A percentile compares a stretch with the other conserved stretches of the same genome.
Evolutionary conservation across 2,797 vertebrate genomes (phyloP).

Genomic region (Characodon lateralis): DNA sequence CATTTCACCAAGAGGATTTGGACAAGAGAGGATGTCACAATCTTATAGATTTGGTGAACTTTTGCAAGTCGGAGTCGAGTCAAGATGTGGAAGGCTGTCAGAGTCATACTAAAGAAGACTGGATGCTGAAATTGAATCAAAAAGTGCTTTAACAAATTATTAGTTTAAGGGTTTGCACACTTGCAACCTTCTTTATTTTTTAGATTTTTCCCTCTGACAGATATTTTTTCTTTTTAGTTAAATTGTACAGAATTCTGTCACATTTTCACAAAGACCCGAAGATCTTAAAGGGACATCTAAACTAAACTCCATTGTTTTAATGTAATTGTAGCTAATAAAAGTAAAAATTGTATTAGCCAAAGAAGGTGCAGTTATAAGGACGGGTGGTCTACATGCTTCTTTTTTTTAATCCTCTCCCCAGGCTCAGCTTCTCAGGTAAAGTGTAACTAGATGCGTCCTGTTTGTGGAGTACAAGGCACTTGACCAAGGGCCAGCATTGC

Average conservation of each 20-base stretch:
- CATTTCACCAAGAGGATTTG: not conserved
- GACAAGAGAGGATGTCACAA: not conserved
- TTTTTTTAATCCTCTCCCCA: conserved; percentile 79
- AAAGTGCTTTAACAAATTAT: not conserved
- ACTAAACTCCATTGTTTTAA: no score
- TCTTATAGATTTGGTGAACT: not conserved
- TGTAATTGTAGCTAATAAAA: conserved; percentile 21
- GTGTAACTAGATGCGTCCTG: conserved; percentile 85
- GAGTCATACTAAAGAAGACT: not conserved
- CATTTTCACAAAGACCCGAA: not conserved
- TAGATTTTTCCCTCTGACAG: not conserved
- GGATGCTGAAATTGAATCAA: not conserved
- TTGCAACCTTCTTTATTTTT: not conserved
- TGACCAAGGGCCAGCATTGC: conserved; percentile 93
- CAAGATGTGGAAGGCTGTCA: not conserved
- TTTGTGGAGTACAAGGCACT: conserved; percentile 93
- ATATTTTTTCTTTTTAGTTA: not conserved
- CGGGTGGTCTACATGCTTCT: conserved; percentile 71
- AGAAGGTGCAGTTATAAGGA: conserved; percentile 67
- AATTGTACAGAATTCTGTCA: not conserved
- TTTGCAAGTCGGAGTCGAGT: not conserved
- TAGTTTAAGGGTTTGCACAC: not conserved
- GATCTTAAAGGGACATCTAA: no score
- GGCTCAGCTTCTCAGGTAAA: conserved; percentile 85
- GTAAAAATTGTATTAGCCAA: conserved; percentile 47